Evolutionary conservation across 2,113 vertebrate genomes (phyloP), one percentile per base, ranked within the genome.

Genomic region (Mellivora capensis): DNA sequence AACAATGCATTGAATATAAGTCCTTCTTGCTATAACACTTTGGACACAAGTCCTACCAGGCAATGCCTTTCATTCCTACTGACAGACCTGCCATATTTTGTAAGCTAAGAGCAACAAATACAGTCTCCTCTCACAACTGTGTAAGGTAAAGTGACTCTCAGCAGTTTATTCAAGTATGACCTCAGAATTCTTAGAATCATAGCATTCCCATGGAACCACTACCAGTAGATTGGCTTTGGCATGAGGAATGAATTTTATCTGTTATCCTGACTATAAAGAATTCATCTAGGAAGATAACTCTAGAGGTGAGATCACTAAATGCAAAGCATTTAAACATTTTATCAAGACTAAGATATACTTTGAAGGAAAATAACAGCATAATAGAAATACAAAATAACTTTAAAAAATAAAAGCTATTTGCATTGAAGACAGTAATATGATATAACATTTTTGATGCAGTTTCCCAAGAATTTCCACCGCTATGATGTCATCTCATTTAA

Each of bases 281-380:
- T 76, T 80, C 49, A 25, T 6, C 25, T 61, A 31, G 93, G 17
- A 86, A 64, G 91, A n/a, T 37, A 85, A 62, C 37, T 79, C 47
- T 23, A 64, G 14, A 92, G 27, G 67, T 85, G 34, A 69, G 12
- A 76, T 64, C 29, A 62, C n/a, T 67, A 82, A 91, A 27, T 77
- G 17, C 6, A 62, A 96, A 93, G 12, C 25, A 76, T 79, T 91
- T 93, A 85, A 93, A 89, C 9, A 76, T 34, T 95, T 80, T 91
- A 57, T 89, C 15, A 92, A 47, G 39, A 82, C 27, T 39, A 72
- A 77, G 13, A 91, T 25, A 31, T 3, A 21, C 6, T 52, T 61
- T 42, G 29, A 47, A 81, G 4, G 8, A 23, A 81, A 71, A 21
- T 59, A 85, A 83, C 2, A 57, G 27, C 5, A 4, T 64, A 83